These are phyloP conservation scores for Cantharis rustica DNA, from an alignment of 2,888 invertebrate species.

Conservation along the genomic window DNA sequence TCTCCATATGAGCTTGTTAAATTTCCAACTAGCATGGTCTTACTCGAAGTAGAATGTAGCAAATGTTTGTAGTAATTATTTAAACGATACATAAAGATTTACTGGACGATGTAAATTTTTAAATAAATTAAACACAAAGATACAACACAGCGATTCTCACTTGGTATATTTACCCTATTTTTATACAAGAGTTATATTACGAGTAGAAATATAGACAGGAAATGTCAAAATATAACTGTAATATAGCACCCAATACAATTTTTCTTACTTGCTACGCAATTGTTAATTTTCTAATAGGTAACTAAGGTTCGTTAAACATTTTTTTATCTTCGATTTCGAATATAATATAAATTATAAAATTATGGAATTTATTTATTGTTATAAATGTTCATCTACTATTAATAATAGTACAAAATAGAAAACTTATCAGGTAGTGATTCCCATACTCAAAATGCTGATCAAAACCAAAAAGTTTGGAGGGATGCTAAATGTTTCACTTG, in stretches of 20 bases:
- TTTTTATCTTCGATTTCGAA: too few relatives aligned
- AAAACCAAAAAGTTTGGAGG: too few relatives aligned
- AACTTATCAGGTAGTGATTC: too few relatives aligned
- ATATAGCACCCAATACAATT: background rate
- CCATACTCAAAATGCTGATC: too few relatives aligned
- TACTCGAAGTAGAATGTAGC: background rate
- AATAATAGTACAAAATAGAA: too few relatives aligned
- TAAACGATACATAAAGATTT: background rate
- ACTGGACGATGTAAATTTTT: background rate
- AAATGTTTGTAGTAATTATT: background rate
- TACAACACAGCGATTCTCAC: background rate
- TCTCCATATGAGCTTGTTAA: conserved; percentile 61
- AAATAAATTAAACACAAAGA: background rate
- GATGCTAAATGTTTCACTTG: too few relatives aligned
- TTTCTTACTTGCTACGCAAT: background rate
- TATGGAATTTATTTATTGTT: too few relatives aligned
- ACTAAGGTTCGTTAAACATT: too few relatives aligned
- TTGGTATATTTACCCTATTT: background rate
- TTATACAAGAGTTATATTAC: background rate
- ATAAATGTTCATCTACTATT: too few relatives aligned
- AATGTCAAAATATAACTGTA: background rate
- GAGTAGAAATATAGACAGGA: background rate
- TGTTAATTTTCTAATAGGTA: background rate
- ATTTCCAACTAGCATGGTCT: conserved; percentile 61
- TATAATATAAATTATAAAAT: too few relatives aligned